Percentiles rank a stretch among this genome's conserved stretches.
Conservation (phyloP, 2,888 invertebrate genomes). For the Chrysopilus asiliformis region DNA sequence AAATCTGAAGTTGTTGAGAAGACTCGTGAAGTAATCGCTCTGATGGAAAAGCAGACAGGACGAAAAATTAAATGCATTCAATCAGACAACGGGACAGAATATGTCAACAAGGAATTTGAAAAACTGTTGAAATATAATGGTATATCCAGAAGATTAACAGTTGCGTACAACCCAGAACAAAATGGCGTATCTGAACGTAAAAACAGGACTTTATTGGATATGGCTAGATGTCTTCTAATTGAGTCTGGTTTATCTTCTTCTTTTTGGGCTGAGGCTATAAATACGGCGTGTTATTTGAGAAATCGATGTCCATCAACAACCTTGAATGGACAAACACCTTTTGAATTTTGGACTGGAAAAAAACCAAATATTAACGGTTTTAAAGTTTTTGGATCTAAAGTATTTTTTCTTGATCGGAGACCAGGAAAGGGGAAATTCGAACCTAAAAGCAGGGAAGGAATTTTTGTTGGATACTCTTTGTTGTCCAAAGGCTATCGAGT, state of each 20-base stretch:
- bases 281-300: background rate
- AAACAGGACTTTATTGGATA: slow-evolving; percentile 11
- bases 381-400: background rate
- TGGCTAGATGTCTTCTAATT: slow-evolving; percentile 20
- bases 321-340: background rate
- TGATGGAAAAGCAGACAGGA: slow-evolving; percentile 12
- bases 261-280: slow-evolving; percentile 7
- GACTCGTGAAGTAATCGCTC: slow-evolving; percentile 6
- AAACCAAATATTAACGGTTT: background rate
- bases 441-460: too few relatives aligned
- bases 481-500: background rate
- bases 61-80: slow-evolving; percentile 10
- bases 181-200: background rate
- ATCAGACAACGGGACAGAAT: slow-evolving; percentile 12
- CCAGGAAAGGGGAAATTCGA: slow-evolving; percentile 2
- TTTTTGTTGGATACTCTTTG: too few relatives aligned
- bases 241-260: slow-evolving; percentile 7
- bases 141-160: background rate
- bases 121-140: background rate
- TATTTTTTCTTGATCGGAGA: background rate
- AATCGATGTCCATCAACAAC: background rate
- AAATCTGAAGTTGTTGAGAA: slow-evolving; percentile 9
- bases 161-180: background rate
- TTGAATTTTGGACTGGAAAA: background rate
- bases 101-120: slow-evolving; percentile 6